Percentiles rank a stretch among this genome's conserved stretches.
Conservation (phyloP, 2,113 vertebrate genomes). For the Sceloporus tristichus region DNA sequence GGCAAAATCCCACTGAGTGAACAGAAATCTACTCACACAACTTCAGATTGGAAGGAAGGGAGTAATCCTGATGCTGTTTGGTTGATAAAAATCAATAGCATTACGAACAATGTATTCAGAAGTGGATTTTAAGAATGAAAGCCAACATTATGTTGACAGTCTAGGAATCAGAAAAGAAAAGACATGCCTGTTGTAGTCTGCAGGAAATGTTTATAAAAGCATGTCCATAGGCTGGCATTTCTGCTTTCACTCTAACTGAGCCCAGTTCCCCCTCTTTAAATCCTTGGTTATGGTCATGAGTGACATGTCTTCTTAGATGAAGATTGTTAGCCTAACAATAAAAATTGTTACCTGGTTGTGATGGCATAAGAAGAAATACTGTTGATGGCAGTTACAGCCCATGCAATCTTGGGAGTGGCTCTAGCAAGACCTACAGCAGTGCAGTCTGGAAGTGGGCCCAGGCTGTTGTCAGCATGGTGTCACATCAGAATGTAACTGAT, state of each 20-base stretch:
- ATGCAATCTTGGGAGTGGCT: conserved; percentile 74
- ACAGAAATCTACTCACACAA: not conserved
- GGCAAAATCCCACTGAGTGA: not conserved
- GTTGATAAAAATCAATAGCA: conserved; percentile 39
- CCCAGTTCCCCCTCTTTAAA: conserved; percentile 35
- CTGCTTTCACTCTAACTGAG: conserved; percentile 45
- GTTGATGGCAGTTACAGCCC: conserved; percentile 64
- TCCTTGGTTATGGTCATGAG: conserved; percentile 52
- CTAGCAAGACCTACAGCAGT: conserved; percentile 81
- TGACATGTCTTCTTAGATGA: conserved; percentile 42
- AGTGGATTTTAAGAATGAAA: too few species aligned
- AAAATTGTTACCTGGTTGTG: conserved; percentile 40
- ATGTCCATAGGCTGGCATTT: conserved; percentile 44
- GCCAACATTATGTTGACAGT: not conserved
- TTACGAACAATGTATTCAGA: not conserved
- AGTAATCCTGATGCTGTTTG: conserved; percentile 26
- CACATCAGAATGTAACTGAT: conserved; percentile 79
- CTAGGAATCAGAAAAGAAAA: conserved; percentile 47
- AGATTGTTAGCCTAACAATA: conserved; percentile 48
- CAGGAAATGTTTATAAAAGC: conserved; percentile 59
- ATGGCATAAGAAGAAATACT: conserved; percentile 36
- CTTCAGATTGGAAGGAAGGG: not conserved
- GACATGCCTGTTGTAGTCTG: conserved; percentile 52
- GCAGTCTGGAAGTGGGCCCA: conserved; percentile 76
- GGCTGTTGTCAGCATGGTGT: conserved; percentile 79